Base-by-base conservation (phyloP, 2,888 invertebrate species). In the Sinelater perroti region DNA sequence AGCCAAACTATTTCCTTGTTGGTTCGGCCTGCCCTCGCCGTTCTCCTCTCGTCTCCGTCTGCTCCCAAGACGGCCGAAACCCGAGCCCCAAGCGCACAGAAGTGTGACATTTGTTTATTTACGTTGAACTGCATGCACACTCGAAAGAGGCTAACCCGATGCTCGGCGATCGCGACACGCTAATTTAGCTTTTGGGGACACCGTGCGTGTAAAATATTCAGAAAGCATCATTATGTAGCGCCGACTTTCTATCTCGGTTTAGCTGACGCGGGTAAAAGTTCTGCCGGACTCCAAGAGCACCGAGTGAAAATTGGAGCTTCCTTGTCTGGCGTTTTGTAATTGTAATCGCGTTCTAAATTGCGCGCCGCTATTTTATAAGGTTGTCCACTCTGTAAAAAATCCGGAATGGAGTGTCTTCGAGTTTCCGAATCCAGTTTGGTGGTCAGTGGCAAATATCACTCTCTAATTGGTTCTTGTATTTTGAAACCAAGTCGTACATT, bases 101-200 rank as follows among this genome's bases (percentile, higher is more conserved):
- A 38, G 38, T 38, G 38, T 38, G 38, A 38, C 38, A 38, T 38
- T 38, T 20, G 38, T 38, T 20, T 38, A 20, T 20, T 38, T 38
- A 38, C 20, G 38, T 38, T 38, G 11, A 10, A 21, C 21, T 38
- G 38, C 38, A 38, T 38, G 38, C 16, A 33, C 7, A 2, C 38
- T 17, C 20, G 21, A 38, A 33, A 33, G 38, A 38, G 38, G 38
- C 36, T 35, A 42, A 52, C 28, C 26, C 40, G 45, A 20, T 47
- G 33, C 30, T 21, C 21, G 40, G 30, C 30, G 46, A 40, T 55
- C 40, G 47, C 47, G 55, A 55, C 55, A 55, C 55, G 55, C 55
- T 47, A 55, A 55, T 55, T 55, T 55, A 46, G 55, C 21, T 47
- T 55, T 55, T 55, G 47, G 40, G 55, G 55, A 40, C 54, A 54